Conservation (phyloP, 2,888 invertebrate genomes). For the Didymodactylos carnosus region DNA sequence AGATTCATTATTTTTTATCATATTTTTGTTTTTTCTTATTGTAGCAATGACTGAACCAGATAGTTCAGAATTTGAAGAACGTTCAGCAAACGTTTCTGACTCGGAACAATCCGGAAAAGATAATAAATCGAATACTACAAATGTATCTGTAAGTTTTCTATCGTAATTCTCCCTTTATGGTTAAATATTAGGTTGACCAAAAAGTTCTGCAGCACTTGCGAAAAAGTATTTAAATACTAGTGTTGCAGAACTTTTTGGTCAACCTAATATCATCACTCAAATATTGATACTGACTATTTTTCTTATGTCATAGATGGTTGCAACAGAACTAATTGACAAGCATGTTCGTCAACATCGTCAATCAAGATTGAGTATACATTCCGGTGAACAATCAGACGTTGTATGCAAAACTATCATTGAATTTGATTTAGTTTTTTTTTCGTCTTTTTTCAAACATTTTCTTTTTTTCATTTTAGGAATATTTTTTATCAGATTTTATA, state of each 20-base stretch:
- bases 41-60: slow-evolving; percentile 14
- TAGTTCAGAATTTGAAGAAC: slow-evolving; percentile 8
- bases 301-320: no score
- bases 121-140: no score
- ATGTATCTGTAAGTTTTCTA: not conserved
- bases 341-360: slow-evolving; percentile 12
- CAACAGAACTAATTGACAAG: slow-evolving; percentile 7
- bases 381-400: not conserved
- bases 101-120: no score
- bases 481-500: slow-evolving; percentile 16
- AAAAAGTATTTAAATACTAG: no score
- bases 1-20: no score
- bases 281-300: no score
- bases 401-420: not conserved
- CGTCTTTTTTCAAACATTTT: no score
- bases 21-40: not conserved
- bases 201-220: no score
- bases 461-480: slow-evolving; percentile 3
- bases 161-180: not conserved
- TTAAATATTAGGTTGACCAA: not conserved
- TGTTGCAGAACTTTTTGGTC: no score
- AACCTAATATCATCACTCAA: no score
- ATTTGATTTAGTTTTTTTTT: no score
- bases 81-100: not conserved
- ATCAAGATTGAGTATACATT: not conserved